Percentiles rank a stretch among this genome's conserved stretches.
These are phyloP conservation scores for Electrophaes corylata DNA, from an alignment of 2,888 invertebrate genomes.

Conservation along the genomic window DNA sequence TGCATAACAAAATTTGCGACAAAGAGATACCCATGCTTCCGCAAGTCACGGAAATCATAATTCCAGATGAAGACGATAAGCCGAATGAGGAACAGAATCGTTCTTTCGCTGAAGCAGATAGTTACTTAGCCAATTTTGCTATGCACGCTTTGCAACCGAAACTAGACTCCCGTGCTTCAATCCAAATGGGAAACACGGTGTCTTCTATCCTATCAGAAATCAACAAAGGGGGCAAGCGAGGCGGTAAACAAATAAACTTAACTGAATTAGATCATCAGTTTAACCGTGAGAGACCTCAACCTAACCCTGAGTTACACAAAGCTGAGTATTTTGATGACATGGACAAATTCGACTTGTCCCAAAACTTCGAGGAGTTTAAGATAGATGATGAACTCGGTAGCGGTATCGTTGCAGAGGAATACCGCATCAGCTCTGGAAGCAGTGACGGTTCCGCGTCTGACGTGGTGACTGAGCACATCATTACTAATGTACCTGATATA, in stretches of 20 bases:
- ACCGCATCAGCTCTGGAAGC: conserved; percentile 80
- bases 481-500: conserved; percentile 66
- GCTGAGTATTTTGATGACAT: conserved; percentile 80
- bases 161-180: conserved; percentile 80
- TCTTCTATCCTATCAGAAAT: conserved; percentile 85
- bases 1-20: conserved; percentile 77
- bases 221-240: conserved; percentile 77
- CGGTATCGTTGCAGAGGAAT: conserved; percentile 78
- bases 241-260: conserved; percentile 73
- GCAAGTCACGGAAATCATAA: conserved; percentile 89
- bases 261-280: conserved; percentile 78
- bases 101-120: conserved; percentile 68
- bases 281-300: conserved; percentile 62
- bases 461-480: conserved; percentile 71
- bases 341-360: conserved; percentile 87
- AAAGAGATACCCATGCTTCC: conserved; percentile 89
- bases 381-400: conserved; percentile 88
- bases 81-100: conserved; percentile 64
- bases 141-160: conserved; percentile 76
- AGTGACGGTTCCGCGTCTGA: conserved; percentile 78
- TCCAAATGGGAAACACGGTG: conserved; percentile 86
- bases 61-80: conserved; percentile 86
- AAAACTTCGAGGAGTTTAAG: conserved; percentile 92
- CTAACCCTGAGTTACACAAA: conserved; percentile 67
- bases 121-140: conserved; percentile 71